Conservation (phyloP, 1,140 invertebrate species). For the Apis laboriosa region DNA sequence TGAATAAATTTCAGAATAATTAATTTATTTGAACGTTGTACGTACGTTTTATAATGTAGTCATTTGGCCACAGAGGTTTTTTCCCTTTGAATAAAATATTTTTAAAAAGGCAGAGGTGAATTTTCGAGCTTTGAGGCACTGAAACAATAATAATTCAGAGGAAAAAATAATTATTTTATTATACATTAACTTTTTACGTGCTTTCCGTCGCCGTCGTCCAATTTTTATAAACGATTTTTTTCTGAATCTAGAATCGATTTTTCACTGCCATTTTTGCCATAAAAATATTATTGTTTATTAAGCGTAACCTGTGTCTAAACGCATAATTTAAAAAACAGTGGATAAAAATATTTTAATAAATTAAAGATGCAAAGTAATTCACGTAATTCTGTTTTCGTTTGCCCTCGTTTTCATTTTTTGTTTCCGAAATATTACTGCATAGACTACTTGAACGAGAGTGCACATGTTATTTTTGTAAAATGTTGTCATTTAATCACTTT, state of each 20-base stretch:
- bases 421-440: not conserved
- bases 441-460: not conserved
- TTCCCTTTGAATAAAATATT: too few species aligned
- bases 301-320: not conserved
- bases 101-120: too few species aligned
- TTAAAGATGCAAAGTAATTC: not conserved
- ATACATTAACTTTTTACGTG: not conserved
- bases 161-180: too few species aligned
- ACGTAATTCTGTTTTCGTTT: not conserved
- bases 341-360: not conserved
- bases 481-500: not conserved
- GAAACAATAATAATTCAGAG: too few species aligned
- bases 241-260: too few species aligned
- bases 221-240: not conserved
- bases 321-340: constrained; percentile 4
- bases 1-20: too few species aligned
- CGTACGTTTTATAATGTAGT: too few species aligned
- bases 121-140: too few species aligned
- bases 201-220: not conserved
- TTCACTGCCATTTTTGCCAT: not conserved
- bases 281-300: not conserved
- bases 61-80: too few species aligned
- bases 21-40: too few species aligned
- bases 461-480: not conserved
- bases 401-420: not conserved